Base-by-base conservation (phyloP, 2,113 vertebrate genomes). In the Cathartes aura region DNA sequence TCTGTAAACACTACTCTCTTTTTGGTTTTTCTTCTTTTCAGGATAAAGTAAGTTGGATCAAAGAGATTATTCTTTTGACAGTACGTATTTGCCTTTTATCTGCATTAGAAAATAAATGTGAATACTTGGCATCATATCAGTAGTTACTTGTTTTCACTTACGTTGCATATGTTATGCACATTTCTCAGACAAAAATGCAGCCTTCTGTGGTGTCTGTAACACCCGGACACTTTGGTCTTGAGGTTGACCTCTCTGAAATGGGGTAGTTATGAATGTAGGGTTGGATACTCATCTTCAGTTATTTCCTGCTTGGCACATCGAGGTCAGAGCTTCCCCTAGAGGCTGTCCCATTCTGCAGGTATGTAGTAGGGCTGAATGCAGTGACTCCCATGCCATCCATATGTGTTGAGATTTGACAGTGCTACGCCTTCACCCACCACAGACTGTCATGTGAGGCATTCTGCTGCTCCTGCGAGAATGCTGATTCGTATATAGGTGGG, bases 201-300 rank as follows among this genome's bases (percentile, higher is more conserved):
- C 18, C 26, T 90, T 74, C 32, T 36, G 0, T 2, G 7, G 32
- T 40, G n/a, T 58, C 32, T 7, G 1, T 87, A 60, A 30, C 16
- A 62, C 4, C 14, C 5, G 15, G 55, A 13, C 19, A 14, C 38
- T 81, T 30, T 24, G 36, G 32, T 45, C 30, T 75, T 75, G 48
- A 67, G 48, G 14, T 29, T 80, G 32, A 26, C 4, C 12, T 67
- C 47, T 75, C 62, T 64, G 52, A 43, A 72, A 64, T 3, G 2
- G 11, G 17, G 3, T 64, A 14, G 12, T 23, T 56, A 6, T 38
- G 32, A n/a, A 29, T 0, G 0, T 32, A 36, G 38, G 15, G 32
- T 10, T 88, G 22, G 72, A 43, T 15, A 5, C 9, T 53, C 11
- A 36, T 56, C 62, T 76, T 36, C 15, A 52, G 1, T 32, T 12